A percentile compares a stretch with the other conserved stretches of the same genome.
Conservation (phyloP, 2,113 vertebrate species). For the Tamias sibiricus region DNA sequence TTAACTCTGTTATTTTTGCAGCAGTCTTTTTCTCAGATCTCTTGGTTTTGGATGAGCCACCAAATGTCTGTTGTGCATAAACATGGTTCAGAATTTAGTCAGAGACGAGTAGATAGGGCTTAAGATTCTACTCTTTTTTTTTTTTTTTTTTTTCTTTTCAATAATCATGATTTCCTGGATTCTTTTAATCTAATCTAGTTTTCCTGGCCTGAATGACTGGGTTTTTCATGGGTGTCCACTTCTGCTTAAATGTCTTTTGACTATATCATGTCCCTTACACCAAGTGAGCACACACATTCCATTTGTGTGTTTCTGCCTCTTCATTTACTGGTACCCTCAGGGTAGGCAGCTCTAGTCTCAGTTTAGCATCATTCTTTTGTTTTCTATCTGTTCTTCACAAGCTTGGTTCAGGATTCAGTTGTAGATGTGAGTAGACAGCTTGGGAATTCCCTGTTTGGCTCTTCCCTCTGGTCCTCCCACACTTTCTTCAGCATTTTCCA, state of each 20-base stretch:
- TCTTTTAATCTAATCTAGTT: conserved; percentile 11
- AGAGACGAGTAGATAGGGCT: background rate
- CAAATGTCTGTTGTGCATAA: conserved; percentile 24
- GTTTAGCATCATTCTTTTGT: background rate
- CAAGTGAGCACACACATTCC: background rate
- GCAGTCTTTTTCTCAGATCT: conserved; percentile 44
- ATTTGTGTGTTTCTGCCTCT: background rate
- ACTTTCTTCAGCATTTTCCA: conserved; percentile 15
- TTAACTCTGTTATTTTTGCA: background rate
- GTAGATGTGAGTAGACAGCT: conserved; percentile 13
- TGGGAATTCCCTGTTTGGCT: background rate
- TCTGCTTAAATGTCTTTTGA: background rate
- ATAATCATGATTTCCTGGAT: background rate
- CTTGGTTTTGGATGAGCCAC: background rate
- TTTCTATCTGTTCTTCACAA: conserved; percentile 5
- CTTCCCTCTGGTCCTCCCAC: background rate
- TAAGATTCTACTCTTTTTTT: background rate
- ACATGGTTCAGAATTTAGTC: conserved; percentile 51
- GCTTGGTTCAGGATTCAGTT: background rate
- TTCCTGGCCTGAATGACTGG: background rate
- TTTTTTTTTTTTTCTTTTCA: background rate
- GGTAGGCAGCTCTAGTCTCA: background rate
- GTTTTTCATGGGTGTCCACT: background rate
- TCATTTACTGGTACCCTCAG: background rate
- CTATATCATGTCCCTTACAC: background rate